Base-by-base conservation (phyloP, 2,113 vertebrate genomes). In the Malurus alboscapulatus region DNA sequence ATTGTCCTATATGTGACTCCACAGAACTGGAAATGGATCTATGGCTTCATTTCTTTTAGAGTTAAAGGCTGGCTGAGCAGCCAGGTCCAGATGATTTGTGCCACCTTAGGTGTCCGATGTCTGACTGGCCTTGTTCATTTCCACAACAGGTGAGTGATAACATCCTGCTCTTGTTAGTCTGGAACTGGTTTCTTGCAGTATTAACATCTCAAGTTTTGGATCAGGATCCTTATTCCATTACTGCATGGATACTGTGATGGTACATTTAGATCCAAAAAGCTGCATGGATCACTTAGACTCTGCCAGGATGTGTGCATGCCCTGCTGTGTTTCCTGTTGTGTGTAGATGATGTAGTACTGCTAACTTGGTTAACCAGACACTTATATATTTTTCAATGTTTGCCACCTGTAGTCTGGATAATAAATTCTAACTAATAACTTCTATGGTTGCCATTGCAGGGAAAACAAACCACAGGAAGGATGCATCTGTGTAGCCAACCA, bases 41-140 rank as follows among this genome's bases (percentile, higher is more conserved):
- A 16, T 84, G 42, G 12, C 51, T 93, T 71, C 1, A 5, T 96
- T 84, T 97, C 75, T 73, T 94, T 54, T 38, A 99, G 99, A 45
- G 48, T 94, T 73, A 99, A 98, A 97, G 77, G 80, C 83, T 98
- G 98, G 98, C 97, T 99, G 63, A 99, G 98, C 72, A 98, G 99
- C 74, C 92, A 98, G 92, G 97, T 99, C 61, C 98, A 99, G 71
- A 97, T 99, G 95, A 98, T 97, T 14, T 99, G 98, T 97, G 99
- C 98, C 92, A 97, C 98, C 22, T 98, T 99, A 96, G 99, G 98
- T 91, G 92, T 98, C 62, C 92, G 98, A n/a, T 97, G 98, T 12
- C 96, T 99, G n/a, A 97, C 98, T 8, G 98, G 98, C 18, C 98
- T 97, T 65, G 97, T 99, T 87, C 97, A 69, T n/a, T 99, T 99